Conservation (phyloP, 2,888 invertebrate species). For the Drosophila prostipennis region DNA sequence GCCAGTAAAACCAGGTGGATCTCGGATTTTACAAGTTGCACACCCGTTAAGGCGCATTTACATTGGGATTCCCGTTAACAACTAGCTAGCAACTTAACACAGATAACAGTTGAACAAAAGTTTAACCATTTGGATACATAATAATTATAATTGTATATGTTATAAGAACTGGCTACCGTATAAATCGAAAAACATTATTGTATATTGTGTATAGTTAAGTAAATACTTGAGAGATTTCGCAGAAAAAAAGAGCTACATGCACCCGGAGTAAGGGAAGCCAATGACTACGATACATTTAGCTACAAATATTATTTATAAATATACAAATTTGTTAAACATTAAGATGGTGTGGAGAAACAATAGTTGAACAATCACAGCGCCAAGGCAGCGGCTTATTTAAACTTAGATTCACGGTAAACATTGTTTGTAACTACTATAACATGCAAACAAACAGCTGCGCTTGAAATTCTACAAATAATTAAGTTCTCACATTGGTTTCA, state of each 20-base stretch:
- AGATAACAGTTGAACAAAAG: constrained; percentile 35
- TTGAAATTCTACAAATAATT: constrained; percentile 38
- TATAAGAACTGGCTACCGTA: constrained; percentile 17
- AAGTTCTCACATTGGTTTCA: constrained; percentile 20
- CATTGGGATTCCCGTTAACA: constrained; percentile 34
- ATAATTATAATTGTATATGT: constrained; percentile 24
- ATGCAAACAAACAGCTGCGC: constrained; percentile 28
- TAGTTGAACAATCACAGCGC: constrained; percentile 46
- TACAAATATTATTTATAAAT: constrained; percentile 34
- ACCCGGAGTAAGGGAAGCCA: constrained; percentile 11
- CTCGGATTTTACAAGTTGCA: neutral
- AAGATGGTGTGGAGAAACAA: constrained; percentile 23
- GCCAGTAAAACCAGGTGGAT: constrained; percentile 41
- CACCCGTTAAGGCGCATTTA: constrained; percentile 10
- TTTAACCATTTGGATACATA: constrained; percentile 20
- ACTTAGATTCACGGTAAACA: constrained; percentile 15
- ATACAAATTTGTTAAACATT: constrained; percentile 22
- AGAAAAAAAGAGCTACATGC: constrained; percentile 11
- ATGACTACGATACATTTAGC: constrained; percentile 14
- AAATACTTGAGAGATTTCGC: constrained; percentile 42
- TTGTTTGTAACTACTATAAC: constrained; percentile 9
- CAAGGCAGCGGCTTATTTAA: constrained; percentile 24
- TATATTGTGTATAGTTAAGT: constrained; percentile 38
- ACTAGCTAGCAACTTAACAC: constrained; percentile 32
- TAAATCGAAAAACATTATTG: constrained; percentile 27